Conservation (phyloP, 2,113 vertebrate species). For the Forbesichthys agassizii region DNA sequence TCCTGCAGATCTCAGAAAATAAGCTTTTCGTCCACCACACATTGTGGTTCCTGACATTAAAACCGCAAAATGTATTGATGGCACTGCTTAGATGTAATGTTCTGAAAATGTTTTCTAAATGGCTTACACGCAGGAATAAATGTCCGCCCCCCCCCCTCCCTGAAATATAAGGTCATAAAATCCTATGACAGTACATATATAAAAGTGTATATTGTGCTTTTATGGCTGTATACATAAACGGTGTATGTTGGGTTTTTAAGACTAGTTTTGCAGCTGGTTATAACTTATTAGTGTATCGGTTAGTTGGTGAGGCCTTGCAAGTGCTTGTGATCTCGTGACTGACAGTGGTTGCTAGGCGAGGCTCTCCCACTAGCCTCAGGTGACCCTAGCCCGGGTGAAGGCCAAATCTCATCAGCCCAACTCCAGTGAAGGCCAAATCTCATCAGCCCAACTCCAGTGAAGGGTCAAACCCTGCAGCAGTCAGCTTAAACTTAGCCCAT, state of each 20-base stretch:
- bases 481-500: background rate
- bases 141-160: too few species aligned
- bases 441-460: conserved; percentile 3
- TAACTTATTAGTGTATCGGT: background rate
- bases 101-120: too few species aligned
- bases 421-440: background rate
- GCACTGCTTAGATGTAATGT: background rate
- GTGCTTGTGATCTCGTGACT: background rate
- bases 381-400: background rate
- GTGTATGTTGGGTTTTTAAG: too few species aligned
- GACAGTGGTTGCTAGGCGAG: background rate
- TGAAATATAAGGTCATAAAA: too few species aligned
- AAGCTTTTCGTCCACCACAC: too few species aligned
- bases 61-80: background rate
- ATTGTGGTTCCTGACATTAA: too few species aligned
- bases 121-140: too few species aligned
- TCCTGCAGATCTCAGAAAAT: background rate
- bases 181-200: too few species aligned
- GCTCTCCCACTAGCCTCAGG: too few species aligned
- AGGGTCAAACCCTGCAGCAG: background rate
- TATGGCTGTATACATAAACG: too few species aligned
- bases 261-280: background rate
- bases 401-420: conserved; percentile 3
- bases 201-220: too few species aligned
- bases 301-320: background rate